Percentiles rank a stretch among this genome's conserved stretches.
Evolutionary conservation across 1,140 invertebrate genomes (phyloP).

Genomic region (Ostrea edulis): DNA sequence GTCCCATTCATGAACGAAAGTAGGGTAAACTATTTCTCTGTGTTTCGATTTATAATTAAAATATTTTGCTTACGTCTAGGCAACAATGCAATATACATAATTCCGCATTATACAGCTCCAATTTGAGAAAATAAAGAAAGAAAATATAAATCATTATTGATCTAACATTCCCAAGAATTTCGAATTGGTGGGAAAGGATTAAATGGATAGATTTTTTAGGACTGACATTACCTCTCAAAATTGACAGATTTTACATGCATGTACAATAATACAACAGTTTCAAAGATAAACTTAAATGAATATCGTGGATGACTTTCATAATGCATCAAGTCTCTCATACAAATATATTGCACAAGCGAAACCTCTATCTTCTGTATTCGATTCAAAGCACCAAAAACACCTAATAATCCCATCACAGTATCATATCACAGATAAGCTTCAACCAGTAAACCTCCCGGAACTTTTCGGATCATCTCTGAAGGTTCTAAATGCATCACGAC

Average conservation of each 20-base stretch:
- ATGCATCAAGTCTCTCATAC: neutral
- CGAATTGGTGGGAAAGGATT: neutral
- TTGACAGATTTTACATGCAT: neutral
- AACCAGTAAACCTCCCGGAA: neutral
- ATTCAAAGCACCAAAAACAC: conserved; percentile 12
- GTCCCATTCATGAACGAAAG: too few relatives aligned
- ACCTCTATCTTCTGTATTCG: neutral
- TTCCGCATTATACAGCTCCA: neutral
- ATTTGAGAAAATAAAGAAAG: neutral
- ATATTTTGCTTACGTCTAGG: neutral
- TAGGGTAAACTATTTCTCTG: neutral
- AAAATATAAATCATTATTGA: neutral
- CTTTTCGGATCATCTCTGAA: neutral
- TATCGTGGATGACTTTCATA: neutral
- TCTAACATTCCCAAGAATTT: neutral
- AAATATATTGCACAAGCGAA: conserved; percentile 35
- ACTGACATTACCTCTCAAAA: neutral
- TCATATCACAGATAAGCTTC: conserved; percentile 35
- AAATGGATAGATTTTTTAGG: neutral
- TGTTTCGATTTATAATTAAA: neutral
- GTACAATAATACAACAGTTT: neutral
- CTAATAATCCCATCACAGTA: conserved; percentile 11
- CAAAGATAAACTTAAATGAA: neutral
- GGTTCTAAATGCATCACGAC: neutral
- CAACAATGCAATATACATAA: neutral